A percentile compares a stretch with the other conserved stretches of the same genome.
Evolutionary conservation across 1,140 invertebrate genomes (phyloP).

Genomic region (Leptestheria dahalacensis): DNA sequence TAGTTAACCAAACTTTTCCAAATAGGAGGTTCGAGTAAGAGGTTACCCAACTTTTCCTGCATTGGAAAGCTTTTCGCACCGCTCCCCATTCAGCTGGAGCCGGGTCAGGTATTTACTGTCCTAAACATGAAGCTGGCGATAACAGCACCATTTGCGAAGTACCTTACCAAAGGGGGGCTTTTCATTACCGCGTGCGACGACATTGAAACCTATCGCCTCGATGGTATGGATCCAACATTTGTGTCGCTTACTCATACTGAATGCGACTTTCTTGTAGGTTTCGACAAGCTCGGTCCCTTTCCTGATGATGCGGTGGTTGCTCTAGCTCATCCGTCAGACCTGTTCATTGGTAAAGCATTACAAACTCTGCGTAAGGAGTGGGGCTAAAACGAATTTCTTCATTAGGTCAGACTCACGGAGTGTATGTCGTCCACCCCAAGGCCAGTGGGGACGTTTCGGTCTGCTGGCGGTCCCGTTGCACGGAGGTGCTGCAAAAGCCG

Average conservation of each 20-base stretch:
- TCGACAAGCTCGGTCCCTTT: constrained; percentile 22
- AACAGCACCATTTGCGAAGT: constrained; percentile 30
- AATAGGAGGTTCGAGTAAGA: constrained; percentile 32
- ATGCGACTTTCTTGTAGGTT: constrained; percentile 2
- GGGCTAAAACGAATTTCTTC: too few species aligned
- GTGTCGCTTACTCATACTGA: neutral
- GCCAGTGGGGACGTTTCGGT: constrained; percentile 7
- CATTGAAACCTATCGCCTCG: constrained; percentile 29
- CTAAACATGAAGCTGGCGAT: constrained; percentile 33
- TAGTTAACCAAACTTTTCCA: too few species aligned
- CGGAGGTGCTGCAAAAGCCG: constrained; percentile 34
- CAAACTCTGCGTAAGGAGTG: too few species aligned
- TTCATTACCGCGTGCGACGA: constrained; percentile 34
- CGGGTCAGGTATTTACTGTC: constrained; percentile 25
- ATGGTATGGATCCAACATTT: constrained; percentile 10
- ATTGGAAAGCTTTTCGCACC: constrained; percentile 33
- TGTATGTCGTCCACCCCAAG: constrained; percentile 28
- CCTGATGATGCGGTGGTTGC: constrained; percentile 29
- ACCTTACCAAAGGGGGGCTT: constrained; percentile 30
- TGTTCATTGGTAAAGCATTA: constrained; percentile 22
- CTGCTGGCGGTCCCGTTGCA: constrained; percentile 24
- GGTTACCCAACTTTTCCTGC: constrained; percentile 31
- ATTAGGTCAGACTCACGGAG: constrained; percentile 28
- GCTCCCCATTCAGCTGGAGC: constrained; percentile 24
- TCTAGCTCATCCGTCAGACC: constrained; percentile 31